Evolutionary conservation across 92 coral and sea anemone genomes (phyloP).

Genomic region (Muricea muricata): DNA sequence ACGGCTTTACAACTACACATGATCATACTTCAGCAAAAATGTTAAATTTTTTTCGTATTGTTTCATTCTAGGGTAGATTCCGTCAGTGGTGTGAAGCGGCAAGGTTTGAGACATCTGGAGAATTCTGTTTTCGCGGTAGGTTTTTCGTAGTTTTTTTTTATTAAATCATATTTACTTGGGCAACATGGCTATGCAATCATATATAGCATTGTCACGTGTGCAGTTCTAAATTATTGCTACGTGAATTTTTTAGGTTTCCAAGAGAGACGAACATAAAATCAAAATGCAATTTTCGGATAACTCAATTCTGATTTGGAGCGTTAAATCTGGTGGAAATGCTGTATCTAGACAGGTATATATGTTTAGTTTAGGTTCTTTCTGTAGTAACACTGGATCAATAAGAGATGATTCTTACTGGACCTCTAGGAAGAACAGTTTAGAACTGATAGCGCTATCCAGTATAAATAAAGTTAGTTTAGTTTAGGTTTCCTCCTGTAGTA

Average conservation of each 20-base stretch:
- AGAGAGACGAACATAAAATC: slow-evolving; percentile 89
- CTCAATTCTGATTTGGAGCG: slow-evolving; percentile 92
- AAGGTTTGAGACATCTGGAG: slow-evolving; percentile 90
- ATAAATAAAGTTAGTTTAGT: too few relatives aligned
- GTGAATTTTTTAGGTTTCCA: slow-evolving; percentile 78
- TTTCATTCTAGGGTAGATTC: slow-evolving; percentile 82
- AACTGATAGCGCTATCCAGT: too few relatives aligned
- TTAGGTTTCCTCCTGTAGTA: too few relatives aligned
- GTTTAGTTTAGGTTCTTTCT: too few relatives aligned
- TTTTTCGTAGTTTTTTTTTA: neutral
- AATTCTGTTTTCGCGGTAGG: slow-evolving; percentile 91
- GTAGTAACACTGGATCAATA: too few relatives aligned
- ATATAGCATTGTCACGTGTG: too few relatives aligned
- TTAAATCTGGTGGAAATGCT: slow-evolving; percentile 9
- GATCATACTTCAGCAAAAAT: neutral
- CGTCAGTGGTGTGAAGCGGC: slow-evolving; percentile 82
- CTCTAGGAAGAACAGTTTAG: too few relatives aligned
- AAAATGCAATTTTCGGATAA: slow-evolving; percentile 94
- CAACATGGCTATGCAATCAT: too few relatives aligned
- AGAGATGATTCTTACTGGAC: too few relatives aligned
- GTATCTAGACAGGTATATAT: slow-evolving; percentile 86
- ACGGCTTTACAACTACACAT: too few relatives aligned
- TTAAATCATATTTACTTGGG: too few relatives aligned
- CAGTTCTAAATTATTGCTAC: too few relatives aligned
- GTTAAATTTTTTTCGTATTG: neutral